Conservation (phyloP, 2,113 vertebrate species). For the Casuarius casuarius region DNA sequence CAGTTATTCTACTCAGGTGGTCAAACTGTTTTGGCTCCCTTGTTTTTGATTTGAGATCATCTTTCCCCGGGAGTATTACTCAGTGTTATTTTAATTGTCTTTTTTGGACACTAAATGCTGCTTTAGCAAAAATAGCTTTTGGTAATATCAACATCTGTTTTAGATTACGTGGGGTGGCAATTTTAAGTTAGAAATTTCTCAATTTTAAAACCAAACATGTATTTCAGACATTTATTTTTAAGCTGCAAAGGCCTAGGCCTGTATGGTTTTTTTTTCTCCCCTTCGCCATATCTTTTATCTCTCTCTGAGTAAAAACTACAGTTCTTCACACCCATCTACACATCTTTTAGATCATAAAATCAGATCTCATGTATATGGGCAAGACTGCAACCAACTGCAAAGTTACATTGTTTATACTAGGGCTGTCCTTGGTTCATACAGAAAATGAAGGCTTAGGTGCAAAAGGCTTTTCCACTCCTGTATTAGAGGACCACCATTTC, state of each 20-base stretch:
- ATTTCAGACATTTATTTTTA: conserved; percentile 29
- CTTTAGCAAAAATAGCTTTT: not conserved
- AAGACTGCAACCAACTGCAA: not conserved
- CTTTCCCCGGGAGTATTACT: not conserved
- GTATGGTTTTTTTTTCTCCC: not conserved
- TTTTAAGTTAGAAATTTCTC: conserved; percentile 16
- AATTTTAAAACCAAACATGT: not conserved
- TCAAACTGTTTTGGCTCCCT: not conserved
- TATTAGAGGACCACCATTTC: not conserved
- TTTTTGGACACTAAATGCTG: not conserved
- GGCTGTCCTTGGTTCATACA: not conserved
- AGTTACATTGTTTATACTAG: not conserved
- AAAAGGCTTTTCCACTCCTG: not conserved
- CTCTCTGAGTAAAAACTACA: not conserved
- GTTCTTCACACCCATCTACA: not conserved
- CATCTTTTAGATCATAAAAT: not conserved
- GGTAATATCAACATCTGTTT: not conserved
- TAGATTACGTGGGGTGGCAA: not conserved
- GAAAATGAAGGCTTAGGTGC: not conserved
- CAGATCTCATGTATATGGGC: not conserved
- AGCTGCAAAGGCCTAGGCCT: not conserved
- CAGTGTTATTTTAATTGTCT: not conserved
- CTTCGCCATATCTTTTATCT: not conserved
- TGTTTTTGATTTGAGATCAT: not conserved
- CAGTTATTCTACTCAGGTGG: not conserved